Conservation (phyloP, 2,888 invertebrate species). For the Tachina lurida region DNA sequence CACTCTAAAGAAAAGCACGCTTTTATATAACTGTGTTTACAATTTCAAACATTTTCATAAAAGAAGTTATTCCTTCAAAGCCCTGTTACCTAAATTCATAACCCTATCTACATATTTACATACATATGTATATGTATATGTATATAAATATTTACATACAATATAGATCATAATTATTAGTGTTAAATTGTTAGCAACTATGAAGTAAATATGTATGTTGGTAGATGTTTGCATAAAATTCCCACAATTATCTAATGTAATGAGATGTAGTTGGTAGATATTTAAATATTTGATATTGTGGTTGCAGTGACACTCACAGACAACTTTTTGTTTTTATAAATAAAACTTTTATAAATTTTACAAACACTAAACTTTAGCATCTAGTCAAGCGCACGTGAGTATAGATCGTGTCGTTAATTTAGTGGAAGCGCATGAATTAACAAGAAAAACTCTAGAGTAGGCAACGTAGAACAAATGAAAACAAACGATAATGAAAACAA, state of each 20-base stretch:
- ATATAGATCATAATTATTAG: slow-evolving; percentile 1
- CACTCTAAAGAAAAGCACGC: no score
- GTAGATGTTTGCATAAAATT: slow-evolving; percentile 37
- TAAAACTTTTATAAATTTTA: slow-evolving; percentile 3
- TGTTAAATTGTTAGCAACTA: slow-evolving; percentile 29
- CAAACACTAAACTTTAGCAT: slow-evolving; percentile 26
- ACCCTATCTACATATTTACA: no score
- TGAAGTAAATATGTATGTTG: slow-evolving; percentile 8
- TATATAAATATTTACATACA: not conserved
- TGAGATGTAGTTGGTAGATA: not conserved
- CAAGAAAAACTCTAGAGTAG: slow-evolving; percentile 56
- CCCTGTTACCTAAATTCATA: not conserved
- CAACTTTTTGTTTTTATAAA: not conserved
- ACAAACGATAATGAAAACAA: slow-evolving; percentile 7
- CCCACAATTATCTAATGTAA: slow-evolving; percentile 61
- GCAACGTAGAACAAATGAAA: slow-evolving; percentile 20
- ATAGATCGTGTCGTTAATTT: slow-evolving; percentile 55
- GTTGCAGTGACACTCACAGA: slow-evolving; percentile 34
- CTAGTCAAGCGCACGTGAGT: slow-evolving; percentile 63
- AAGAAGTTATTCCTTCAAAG: not conserved
- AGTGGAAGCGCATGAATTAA: slow-evolving; percentile 62
- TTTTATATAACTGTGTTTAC: no score
- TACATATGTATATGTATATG: no score
- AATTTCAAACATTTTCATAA: no score
- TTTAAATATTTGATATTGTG: slow-evolving; percentile 40